Base-by-base conservation (phyloP, 2,888 invertebrate species). In the Athalia circularis region DNA sequence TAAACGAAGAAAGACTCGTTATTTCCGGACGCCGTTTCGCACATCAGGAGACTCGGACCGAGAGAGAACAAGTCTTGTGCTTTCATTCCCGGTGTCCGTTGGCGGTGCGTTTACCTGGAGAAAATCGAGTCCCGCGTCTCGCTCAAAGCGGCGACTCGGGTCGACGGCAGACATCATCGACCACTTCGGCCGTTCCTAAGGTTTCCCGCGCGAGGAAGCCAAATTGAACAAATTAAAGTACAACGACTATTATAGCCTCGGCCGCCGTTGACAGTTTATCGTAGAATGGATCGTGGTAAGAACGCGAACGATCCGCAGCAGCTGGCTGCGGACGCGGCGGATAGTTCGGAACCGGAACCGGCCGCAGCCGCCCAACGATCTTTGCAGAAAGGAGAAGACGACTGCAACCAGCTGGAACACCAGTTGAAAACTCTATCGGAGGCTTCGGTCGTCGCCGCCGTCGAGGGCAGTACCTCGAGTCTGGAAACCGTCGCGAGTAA, bases 401-500 rank as follows among this genome's bases (percentile, higher is more conserved):
- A 88, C 57, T 29, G 0, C 29, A 29, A 29, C 29, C 29, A 29
- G 29, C 29, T 29, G 29, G 29, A 29, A 29, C 29, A 29, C 29
- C 84, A 82, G 78, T 85, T 80, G 62, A 77, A 52, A 11, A 65
- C 62, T 5, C 43, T 61, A 7, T 65, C 43, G 8, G 76, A 77
- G 67, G 82, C 84, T 80, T 85, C 85, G 80, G 83, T 85, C 61
- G 85, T 85, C 81, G 81, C 83, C 9, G 84, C 82, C 54, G 86
- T 85, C 29, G 85, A 79, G n/a, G 88, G 84, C 47, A 88, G 88
- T 62, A 88, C 85, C 79, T 88, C 88, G 48, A 88, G 87, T 54
- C 80, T 88, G 81, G 88, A 88, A 79, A 86, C 87, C 0, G 77
- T 87, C 13, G 75, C 82, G 45, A 54, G 67, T 43, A 80, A 77